A percentile compares a stretch with the other conserved stretches of the same genome.
phyloP scores from a whole-genome alignment of 2,113 vertebrate genomes.

The Ctenomys sociabilis region DNA sequence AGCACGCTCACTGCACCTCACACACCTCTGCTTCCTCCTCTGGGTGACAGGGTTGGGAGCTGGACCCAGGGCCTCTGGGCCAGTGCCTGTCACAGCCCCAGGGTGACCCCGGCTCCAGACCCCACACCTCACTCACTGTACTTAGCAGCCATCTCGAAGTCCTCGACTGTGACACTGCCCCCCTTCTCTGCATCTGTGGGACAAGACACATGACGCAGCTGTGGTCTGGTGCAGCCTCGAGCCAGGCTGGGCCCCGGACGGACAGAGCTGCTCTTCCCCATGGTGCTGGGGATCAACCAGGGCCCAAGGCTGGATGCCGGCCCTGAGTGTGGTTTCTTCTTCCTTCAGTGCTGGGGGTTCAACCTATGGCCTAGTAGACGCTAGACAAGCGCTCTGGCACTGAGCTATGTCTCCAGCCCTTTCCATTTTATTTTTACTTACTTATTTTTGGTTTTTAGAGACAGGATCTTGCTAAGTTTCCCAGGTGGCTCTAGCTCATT shows the following conservation, averaged over 20 bases:
- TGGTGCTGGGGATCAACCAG: background rate
- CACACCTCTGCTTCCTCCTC: background rate
- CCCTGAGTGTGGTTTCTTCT: background rate
- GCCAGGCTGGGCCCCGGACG: background rate
- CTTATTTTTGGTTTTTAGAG: background rate
- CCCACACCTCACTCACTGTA: slow-evolving; percentile 85
- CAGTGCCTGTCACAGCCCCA: background rate
- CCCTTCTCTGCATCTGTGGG: slow-evolving; percentile 88
- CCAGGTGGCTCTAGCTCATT: background rate
- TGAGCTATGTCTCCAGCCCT: background rate
- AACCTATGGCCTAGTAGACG: background rate
- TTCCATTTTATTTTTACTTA: background rate
- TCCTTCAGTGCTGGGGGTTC: background rate
- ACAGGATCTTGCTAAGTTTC: background rate
- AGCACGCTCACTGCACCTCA: background rate
- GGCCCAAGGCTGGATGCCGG: background rate
- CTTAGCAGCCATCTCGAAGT: slow-evolving; percentile 91
- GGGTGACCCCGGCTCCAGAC: no score
- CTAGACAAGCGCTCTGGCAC: background rate
- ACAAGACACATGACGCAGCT: background rate
- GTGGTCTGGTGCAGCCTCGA: background rate
- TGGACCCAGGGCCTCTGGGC: background rate
- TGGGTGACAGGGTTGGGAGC: background rate
- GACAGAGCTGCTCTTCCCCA: background rate
- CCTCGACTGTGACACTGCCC: slow-evolving; percentile 87